Evolutionary conservation across 2,113 vertebrate species (phyloP).

Genomic region (Ia io): DNA sequence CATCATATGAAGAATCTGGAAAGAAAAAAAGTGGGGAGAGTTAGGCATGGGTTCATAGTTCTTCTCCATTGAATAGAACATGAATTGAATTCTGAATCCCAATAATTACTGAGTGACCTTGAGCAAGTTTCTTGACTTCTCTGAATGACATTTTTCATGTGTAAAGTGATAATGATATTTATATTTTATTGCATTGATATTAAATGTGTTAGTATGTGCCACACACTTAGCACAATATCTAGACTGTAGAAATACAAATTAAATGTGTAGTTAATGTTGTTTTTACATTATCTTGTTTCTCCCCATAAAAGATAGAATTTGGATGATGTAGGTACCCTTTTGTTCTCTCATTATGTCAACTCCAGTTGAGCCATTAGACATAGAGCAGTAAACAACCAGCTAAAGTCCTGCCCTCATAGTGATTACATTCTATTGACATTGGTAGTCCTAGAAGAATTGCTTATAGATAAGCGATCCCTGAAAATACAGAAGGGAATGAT

Average conservation of each 20-base stretch:
- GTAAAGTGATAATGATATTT: background rate
- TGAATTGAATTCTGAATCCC: background rate
- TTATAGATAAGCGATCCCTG: background rate
- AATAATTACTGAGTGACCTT: background rate
- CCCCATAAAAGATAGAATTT: background rate
- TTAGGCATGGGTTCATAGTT: background rate
- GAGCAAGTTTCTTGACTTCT: background rate
- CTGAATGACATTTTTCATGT: background rate
- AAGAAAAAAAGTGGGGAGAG: background rate
- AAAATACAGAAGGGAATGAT: background rate
- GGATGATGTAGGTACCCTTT: background rate
- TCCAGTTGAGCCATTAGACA: background rate
- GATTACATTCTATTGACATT: background rate
- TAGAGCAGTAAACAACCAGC: background rate
- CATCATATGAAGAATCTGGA: background rate
- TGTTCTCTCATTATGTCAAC: background rate
- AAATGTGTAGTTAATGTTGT: background rate
- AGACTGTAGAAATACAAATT: background rate
- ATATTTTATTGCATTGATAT: background rate
- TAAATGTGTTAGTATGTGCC: background rate
- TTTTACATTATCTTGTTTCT: background rate
- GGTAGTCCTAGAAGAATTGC: background rate
- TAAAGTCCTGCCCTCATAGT: background rate
- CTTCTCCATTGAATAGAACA: background rate
- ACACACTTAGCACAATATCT: background rate